Percentiles rank a stretch among this genome's conserved stretches.
phyloP scores from a whole-genome alignment of 2,797 vertebrate species.

The Sebastes matsubarae region DNA sequence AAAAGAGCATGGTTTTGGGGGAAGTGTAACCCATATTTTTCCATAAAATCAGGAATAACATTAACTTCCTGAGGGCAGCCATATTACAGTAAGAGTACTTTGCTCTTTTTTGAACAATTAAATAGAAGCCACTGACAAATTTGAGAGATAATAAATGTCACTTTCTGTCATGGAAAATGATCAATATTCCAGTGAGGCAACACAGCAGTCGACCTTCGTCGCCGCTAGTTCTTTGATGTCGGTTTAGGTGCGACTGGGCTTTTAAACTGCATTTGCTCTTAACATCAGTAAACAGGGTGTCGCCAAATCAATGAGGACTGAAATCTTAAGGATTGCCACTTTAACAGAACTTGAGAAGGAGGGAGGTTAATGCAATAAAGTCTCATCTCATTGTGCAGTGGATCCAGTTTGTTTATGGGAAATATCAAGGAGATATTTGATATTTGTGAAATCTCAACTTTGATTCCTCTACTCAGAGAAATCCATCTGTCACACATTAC shows the following conservation, averaged over 20 bases:
- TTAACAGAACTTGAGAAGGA: too few species aligned
- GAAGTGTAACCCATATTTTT: neutral
- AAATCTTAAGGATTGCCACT: too few species aligned
- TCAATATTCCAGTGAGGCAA: slow-evolving; percentile 1
- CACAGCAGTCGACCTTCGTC: too few species aligned
- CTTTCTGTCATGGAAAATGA: neutral
- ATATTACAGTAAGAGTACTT: neutral
- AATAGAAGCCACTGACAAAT: slow-evolving; percentile 7
- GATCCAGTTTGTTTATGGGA: neutral
- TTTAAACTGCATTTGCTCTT: too few species aligned
- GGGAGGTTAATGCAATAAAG: too few species aligned
- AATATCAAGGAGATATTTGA: neutral
- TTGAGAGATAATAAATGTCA: slow-evolving; percentile 26
- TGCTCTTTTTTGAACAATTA: neutral
- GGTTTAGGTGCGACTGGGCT: too few species aligned
- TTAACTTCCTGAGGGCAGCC: slow-evolving; percentile 18
- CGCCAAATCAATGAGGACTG: too few species aligned
- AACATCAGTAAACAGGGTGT: too few species aligned
- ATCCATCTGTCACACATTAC: too few species aligned
- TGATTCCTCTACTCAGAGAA: neutral
- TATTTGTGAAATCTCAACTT: slow-evolving; percentile 2
- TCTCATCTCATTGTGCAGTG: too few species aligned
- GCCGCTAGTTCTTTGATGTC: too few species aligned
- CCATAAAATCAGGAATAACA: slow-evolving; percentile 40
- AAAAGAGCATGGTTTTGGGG: neutral